Base-by-base conservation (phyloP, 2,888 invertebrate species). In the Ennomos erosarius region DNA sequence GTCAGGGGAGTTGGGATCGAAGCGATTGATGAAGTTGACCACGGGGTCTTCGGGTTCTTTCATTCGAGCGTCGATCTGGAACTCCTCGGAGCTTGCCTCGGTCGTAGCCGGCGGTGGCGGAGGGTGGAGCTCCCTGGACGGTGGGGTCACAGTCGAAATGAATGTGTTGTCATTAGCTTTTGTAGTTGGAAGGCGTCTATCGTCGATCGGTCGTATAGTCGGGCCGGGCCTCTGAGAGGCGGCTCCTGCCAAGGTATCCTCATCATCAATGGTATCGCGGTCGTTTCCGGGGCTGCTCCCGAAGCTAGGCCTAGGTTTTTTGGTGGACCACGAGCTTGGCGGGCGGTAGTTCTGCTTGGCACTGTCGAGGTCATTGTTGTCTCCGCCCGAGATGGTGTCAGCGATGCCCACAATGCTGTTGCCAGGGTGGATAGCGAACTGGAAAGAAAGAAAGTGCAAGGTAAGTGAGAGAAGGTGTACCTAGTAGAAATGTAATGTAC, bases 311-410 rank as follows among this genome's bases (percentile, higher is more conserved):
- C 53, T 68, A 2, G 72, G 65, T 42, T 54, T 76, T 51, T 92
- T 87, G 0, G 93, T 93, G 0, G 94, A 93, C 94, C 94, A 94
- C 55, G 91, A 91, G 8, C 90, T 87, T 0, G 94, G 94, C 0
- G 93, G 88, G 33, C 92, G 83, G 71, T 93, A 94, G 61, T 85
- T 88, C 16, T 85, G 82, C 67, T 93, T 92, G 55, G 84, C 92
- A 39, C 85, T 84, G 62, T 88, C 90, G 6, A 90, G 68, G 11
- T 84, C 85, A 51, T 90, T 87, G 64, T 89, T 87, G 61, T 84
- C 81, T 9, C 79, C 76, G 45, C 81, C 85, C 1, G 82, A 78
- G 33, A 93, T 88, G 5, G 87, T 77, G 68, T 93, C 93, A 2
- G 87, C 87, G 3, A 85, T 73, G 9, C 88, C 90, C 0, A 86